phyloP scores from a whole-genome alignment of 2,797 vertebrate species.

The Lindbergichthys nudifrons region DNA sequence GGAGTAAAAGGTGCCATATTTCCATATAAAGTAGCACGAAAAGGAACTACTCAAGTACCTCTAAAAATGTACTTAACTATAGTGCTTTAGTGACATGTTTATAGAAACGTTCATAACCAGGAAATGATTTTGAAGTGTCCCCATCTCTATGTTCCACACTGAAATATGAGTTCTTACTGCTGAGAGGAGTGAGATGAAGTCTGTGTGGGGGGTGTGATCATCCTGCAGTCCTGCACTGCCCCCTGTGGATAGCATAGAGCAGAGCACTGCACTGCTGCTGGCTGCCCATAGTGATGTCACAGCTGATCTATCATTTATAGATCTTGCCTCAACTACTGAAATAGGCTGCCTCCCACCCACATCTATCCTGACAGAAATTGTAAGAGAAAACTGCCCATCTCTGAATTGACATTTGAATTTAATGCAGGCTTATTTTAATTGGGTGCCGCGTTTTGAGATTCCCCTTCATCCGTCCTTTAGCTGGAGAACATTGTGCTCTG shows the following conservation, averaged over 20 bases:
- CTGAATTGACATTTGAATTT: conserved; percentile 37
- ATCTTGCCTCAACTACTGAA: conserved; percentile 59
- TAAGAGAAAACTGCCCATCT: not conserved
- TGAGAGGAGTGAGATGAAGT: conserved; percentile 8
- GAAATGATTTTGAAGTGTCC: not conserved
- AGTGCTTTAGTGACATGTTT: too few species aligned
- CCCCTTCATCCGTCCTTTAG: conserved; percentile 42
- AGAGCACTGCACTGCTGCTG: conserved; percentile 39
- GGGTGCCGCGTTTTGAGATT: conserved; percentile 1
- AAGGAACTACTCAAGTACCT: too few species aligned
- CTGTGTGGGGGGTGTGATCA: not conserved
- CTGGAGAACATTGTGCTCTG: conserved; percentile 1
- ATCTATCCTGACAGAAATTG: not conserved
- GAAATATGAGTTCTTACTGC: conserved; percentile 17
- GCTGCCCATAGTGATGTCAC: conserved; percentile 62
- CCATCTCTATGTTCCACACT: not conserved
- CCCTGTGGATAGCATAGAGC: conserved; percentile 80
- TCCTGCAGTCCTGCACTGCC: conserved; percentile 73
- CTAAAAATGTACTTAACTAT: too few species aligned
- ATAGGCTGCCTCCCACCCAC: conserved; percentile 19
- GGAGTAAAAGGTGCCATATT: too few species aligned
- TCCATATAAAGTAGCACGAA: too few species aligned
- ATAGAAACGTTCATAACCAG: not conserved
- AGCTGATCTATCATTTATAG: conserved; percentile 79
- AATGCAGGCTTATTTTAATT: conserved; percentile 32